phyloP scores from a whole-genome alignment of 2,888 invertebrate species.

The Ernsta delagoae region DNA sequence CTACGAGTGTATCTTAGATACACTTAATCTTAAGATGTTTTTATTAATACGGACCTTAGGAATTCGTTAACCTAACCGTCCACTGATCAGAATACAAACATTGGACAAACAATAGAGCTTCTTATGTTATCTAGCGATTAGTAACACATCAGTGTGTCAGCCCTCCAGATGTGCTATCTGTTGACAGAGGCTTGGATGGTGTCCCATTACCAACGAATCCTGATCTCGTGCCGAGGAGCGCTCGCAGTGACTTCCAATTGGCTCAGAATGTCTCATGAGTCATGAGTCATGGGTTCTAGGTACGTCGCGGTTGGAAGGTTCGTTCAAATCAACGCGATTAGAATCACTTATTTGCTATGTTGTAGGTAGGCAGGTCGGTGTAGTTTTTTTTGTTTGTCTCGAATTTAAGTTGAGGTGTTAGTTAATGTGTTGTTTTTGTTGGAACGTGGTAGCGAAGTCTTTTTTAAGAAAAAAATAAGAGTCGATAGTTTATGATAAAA shows the following conservation, averaged over 20 bases:
- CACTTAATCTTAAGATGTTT: too few species aligned
- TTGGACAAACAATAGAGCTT: background rate
- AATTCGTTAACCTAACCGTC: background rate
- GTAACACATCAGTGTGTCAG: conserved; percentile 26
- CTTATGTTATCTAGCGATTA: conserved; percentile 23
- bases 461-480: too few species aligned
- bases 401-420: too few species aligned
- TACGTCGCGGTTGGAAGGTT: background rate
- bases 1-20: too few species aligned
- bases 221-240: conserved; percentile 23
- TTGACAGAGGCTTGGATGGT: conserved; percentile 15
- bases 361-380: too few species aligned
- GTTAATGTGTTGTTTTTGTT: too few species aligned
- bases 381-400: too few species aligned
- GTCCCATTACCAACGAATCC: conserved; percentile 26
- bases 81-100: conserved; percentile 4
- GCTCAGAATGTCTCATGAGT: too few species aligned
- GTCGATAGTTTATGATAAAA: too few species aligned
- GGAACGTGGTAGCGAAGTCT: too few species aligned
- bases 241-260: conserved; percentile 22
- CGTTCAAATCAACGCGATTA: background rate
- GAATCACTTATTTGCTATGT: background rate
- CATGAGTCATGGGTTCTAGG: background rate
- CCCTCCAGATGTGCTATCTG: conserved; percentile 34
- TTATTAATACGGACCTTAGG: too few species aligned